Evolutionary conservation across 2,888 invertebrate genomes (phyloP).

Genomic region (Drosophila koepferae): DNA sequence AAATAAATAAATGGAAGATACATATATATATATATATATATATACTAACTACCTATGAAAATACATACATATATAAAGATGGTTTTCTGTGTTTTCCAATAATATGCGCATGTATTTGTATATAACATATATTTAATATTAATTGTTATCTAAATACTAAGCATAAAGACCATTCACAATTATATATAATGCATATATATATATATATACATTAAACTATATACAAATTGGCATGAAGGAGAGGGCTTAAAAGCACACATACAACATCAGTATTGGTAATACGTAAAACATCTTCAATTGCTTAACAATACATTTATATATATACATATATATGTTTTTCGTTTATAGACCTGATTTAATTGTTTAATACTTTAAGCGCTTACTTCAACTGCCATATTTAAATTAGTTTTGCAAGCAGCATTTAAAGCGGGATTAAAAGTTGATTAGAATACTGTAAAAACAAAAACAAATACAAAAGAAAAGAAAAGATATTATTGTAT

Average conservation of each 20-base stretch:
- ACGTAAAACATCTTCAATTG: conserved; percentile 39
- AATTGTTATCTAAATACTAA: conserved; percentile 79
- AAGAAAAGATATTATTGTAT: conserved; percentile 36
- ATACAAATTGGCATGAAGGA: conserved; percentile 5
- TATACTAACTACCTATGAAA: conserved; percentile 41
- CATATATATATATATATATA: conserved; percentile 22
- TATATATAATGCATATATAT: conserved; percentile 14
- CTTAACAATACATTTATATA: conserved; percentile 25
- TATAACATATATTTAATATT: conserved; percentile 43
- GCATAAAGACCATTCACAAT: conserved; percentile 66
- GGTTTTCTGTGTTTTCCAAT: conserved; percentile 78
- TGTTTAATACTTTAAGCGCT: conserved; percentile 69
- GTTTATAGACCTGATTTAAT: conserved; percentile 6
- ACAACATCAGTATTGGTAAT: conserved; percentile 67
- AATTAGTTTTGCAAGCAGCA: conserved; percentile 52
- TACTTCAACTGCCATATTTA: conserved; percentile 69
- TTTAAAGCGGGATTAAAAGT: conserved; percentile 22
- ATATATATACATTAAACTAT: conserved; percentile 3
- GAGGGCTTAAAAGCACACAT: conserved; percentile 24
- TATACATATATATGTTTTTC: conserved; percentile 10
- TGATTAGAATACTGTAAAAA: conserved; percentile 42
- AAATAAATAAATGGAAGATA: neutral
- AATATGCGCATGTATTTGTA: conserved; percentile 61
- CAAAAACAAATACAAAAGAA: conserved; percentile 13
- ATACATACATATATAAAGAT: conserved; percentile 56